phyloP scores from a whole-genome alignment of 2,888 invertebrate species.

The Chesias legatella region DNA sequence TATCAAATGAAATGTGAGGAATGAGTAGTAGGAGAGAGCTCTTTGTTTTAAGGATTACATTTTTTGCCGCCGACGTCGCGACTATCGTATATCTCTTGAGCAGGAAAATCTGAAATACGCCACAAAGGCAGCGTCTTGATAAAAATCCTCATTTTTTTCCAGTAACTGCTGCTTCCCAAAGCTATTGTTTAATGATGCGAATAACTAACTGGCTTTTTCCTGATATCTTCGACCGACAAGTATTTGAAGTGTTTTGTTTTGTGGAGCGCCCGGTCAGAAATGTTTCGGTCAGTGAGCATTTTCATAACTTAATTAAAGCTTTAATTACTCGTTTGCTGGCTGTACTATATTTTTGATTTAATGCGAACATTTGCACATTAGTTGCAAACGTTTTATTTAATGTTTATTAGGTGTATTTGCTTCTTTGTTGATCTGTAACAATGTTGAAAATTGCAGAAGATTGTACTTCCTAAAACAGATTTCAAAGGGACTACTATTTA shows the following conservation, averaged over 20 bases:
- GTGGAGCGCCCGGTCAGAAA: conserved; percentile 15
- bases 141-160: conserved; percentile 30
- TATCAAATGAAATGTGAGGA: conserved; percentile 79
- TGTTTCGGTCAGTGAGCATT: conserved; percentile 12
- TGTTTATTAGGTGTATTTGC: too few relatives aligned
- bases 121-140: conserved; percentile 26
- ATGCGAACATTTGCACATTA: too few relatives aligned
- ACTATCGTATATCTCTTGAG: conserved; percentile 34
- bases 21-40: conserved; percentile 69
- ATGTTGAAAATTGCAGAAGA: too few relatives aligned
- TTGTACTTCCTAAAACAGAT: conserved; percentile 22
- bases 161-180: conserved; percentile 14
- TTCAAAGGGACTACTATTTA: conserved; percentile 30
- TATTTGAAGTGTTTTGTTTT: conserved; percentile 21
- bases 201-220: conserved; percentile 21
- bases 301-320: conserved; percentile 6
- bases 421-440: neutral
- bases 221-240: conserved; percentile 19
- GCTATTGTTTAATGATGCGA: conserved; percentile 27
- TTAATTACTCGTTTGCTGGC: conserved; percentile 6
- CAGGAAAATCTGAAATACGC: conserved; percentile 26
- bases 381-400: too few relatives aligned
- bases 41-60: conserved; percentile 74
- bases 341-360: neutral
- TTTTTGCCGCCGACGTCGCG: conserved; percentile 43